Base-by-base conservation (phyloP, 1,140 invertebrate species). In the Drosophila virilis region DNA sequence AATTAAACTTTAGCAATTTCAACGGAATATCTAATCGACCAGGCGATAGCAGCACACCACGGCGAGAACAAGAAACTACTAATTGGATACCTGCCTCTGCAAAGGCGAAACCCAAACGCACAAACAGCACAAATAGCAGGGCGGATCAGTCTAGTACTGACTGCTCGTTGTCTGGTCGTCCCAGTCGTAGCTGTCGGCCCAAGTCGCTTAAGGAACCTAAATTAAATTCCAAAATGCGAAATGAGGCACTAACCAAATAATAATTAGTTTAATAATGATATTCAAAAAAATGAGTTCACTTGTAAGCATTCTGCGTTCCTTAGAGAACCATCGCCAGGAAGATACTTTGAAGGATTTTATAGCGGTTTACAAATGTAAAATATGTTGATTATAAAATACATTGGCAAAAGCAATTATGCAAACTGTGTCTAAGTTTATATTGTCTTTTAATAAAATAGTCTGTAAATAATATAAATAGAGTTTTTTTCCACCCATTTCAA, bases 121-220 rank as follows among this genome's bases (percentile, higher is more conserved):
- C 33, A 37, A 57, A 28, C 9, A 59, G n/a, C 7, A 22, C 9
- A 22, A 5, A 17, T 2, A 52, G n/a, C 32, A 3, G 13, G 10
- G 13, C 8, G 2, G 43, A 59, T 6, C 17, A 17, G n/a, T 50
- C 50, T 0, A 70, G 22, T 9, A 37, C 15, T 1, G 40, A 54
- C 6, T 9, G 6, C 10, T 76, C 43, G 9, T 8, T 13, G 3
- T 33, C 8, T 9, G n/a, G 50, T 3, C 72, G 76, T 6, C 76
- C 78, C 1, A 66, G 37, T 6, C 78, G 85, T 0, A 62, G 35
- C 6, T 90, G 85, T 66, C 69, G 52, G 0, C 85, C 85, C 1
- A 66, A 28, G 4, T 50, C 66, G 2, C 59, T 90, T 0, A 67
- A 50, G 15, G 85, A 90, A 64, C 70, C 75, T 0, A 77, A 0